Conservation (phyloP, 1,140 invertebrate species). For the Chymomyza costata region DNA sequence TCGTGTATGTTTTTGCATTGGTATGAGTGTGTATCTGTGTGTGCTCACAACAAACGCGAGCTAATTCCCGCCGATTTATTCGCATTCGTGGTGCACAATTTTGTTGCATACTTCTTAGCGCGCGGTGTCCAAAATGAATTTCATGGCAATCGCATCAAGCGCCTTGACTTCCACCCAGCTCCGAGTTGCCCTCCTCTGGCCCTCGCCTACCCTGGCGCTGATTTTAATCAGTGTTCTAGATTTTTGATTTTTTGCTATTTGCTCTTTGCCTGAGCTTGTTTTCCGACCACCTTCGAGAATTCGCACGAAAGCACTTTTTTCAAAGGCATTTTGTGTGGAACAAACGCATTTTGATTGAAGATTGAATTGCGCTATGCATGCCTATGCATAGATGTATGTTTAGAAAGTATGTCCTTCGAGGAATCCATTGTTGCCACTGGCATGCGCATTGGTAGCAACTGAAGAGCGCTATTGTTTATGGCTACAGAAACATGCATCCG, state of each 20-base stretch:
- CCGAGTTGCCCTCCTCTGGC: neutral
- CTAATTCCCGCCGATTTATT: constrained; percentile 54
- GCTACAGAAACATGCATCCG: no score
- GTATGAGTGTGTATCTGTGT: neutral
- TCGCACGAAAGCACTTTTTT: no score
- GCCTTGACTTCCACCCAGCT: neutral
- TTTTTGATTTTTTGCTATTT: neutral
- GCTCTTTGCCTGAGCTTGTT: no score
- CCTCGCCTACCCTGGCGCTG: constrained; percentile 3
- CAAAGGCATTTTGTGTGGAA: no score
- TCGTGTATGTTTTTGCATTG: constrained; percentile 2
- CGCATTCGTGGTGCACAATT: constrained; percentile 8
- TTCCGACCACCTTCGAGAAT: no score
- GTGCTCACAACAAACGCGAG: constrained; percentile 30
- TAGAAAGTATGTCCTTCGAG: no score
- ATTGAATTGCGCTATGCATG: constrained; percentile 40
- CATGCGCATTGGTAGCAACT: no score
- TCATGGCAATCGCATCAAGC: constrained; percentile 35
- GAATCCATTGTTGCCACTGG: no score
- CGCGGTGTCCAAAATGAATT: constrained; percentile 33
- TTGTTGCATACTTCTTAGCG: constrained; percentile 26
- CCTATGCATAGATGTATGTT: no score
- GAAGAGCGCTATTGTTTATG: no score
- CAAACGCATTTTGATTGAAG: constrained; percentile 27
- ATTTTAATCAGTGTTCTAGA: constrained; percentile 21